phyloP scores from a whole-genome alignment of 2,888 invertebrate species.

The Metacarcinus magister region DNA sequence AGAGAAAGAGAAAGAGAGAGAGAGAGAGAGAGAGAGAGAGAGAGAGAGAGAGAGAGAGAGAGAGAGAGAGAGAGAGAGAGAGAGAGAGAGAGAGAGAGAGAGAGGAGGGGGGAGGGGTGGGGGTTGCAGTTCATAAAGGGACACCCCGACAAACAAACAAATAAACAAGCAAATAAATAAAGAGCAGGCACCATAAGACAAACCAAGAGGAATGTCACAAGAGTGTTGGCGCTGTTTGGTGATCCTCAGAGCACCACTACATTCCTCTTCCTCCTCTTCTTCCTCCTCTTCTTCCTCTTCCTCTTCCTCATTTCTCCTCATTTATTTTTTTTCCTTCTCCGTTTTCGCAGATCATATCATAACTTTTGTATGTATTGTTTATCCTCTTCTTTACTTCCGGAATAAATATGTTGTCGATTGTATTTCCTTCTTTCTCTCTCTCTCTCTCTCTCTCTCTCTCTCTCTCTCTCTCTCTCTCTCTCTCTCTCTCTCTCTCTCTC shows the following conservation, averaged over 20 bases:
- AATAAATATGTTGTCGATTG: slow-evolving; percentile 38
- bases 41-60: background rate
- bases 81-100: background rate
- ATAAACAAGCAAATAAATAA: background rate
- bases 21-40: slow-evolving; percentile 18
- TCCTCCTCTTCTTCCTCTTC: background rate
- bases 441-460: slow-evolving; percentile 44
- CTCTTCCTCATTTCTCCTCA: background rate
- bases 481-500: slow-evolving; percentile 66
- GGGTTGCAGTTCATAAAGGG: background rate
- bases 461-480: slow-evolving; percentile 64
- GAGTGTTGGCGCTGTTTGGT: background rate
- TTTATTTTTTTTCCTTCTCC: background rate
- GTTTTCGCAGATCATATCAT: background rate
- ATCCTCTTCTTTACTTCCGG: slow-evolving; percentile 49
- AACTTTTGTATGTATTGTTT: too few relatives aligned
- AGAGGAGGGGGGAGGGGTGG: background rate
- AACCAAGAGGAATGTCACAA: background rate
- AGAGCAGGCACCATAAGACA: background rate
- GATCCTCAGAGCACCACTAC: background rate
- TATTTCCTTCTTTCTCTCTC: too few relatives aligned
- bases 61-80: background rate
- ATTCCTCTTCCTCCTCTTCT: slow-evolving; percentile 6
- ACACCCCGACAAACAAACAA: background rate
- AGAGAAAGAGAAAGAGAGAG: slow-evolving; percentile 5